Conservation (phyloP, 2,797 vertebrate species). For the Strix occidentalis region DNA sequence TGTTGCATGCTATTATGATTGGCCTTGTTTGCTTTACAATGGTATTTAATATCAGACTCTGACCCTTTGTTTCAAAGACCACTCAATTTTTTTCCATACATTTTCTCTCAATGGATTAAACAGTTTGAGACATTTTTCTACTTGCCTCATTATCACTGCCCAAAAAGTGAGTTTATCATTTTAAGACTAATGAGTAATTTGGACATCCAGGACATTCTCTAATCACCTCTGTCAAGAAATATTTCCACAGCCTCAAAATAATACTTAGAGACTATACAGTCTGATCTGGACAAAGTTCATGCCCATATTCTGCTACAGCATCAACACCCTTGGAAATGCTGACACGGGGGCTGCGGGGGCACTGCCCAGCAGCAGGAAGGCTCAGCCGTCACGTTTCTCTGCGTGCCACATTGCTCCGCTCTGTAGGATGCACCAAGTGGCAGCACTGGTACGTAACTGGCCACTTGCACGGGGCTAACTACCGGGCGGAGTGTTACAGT, state of each 20-base stretch:
- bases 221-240: background rate
- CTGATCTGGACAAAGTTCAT: background rate
- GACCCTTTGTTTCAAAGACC: background rate
- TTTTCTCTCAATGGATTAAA: background rate
- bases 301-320: background rate
- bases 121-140: background rate
- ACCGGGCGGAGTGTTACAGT: background rate
- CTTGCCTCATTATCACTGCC: background rate
- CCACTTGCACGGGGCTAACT: background rate
- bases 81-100: background rate
- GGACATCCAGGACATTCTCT: background rate
- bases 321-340: background rate
- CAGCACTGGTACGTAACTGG: background rate
- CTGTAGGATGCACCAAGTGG: background rate
- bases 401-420: background rate
- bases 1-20: background rate
- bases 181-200: background rate
- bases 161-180: background rate
- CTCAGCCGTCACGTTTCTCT: background rate
- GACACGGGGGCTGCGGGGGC: rapidly evolving
- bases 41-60: background rate
- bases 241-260: background rate
- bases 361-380: background rate
- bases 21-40: background rate
- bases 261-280: background rate